Evolutionary conservation across 1,140 invertebrate species (phyloP).

Genomic region (Nasonia giraulti): DNA sequence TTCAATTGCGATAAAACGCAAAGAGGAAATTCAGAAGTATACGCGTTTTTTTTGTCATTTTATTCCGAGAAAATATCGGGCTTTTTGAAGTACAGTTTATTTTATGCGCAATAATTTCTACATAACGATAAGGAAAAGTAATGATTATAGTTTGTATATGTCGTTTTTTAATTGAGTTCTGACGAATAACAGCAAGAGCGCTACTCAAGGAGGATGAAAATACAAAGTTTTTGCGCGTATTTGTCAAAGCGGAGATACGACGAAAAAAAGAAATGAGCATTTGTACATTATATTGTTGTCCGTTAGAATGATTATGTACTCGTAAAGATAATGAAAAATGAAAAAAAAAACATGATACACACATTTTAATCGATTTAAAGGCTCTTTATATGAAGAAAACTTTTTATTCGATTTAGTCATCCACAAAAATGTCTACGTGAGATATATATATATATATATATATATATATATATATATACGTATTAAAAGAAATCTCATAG

Average conservation of each 20-base stretch:
- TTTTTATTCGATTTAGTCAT: conserved; percentile 44
- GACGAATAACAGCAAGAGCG: neutral
- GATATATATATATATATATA: neutral
- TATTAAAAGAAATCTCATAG: conserved; percentile 12
- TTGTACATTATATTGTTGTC: conserved; percentile 51
- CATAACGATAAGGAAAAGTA: too few relatives aligned
- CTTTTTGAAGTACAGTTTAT: neutral
- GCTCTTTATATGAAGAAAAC: conserved; percentile 44
- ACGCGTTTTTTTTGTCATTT: neutral
- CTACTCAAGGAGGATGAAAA: neutral
- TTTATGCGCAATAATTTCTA: too few relatives aligned
- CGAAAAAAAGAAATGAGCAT: conserved; percentile 14
- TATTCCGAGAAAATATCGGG: neutral
- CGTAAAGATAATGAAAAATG: conserved; percentile 3
- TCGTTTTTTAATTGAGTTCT: neutral
- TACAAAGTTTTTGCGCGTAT: neutral
- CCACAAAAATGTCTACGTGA: conserved; percentile 2
- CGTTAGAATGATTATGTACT: conserved; percentile 40
- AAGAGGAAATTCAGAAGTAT: neutral
- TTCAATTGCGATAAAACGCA: neutral
- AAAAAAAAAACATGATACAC: neutral
- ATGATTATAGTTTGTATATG: neutral
- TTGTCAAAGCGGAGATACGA: conserved; percentile 4
- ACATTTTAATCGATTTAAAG: conserved; percentile 33
- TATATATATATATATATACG: neutral